Evolutionary conservation across 2,113 vertebrate species (phyloP).

Genomic region (Dolichotis patagonum): DNA sequence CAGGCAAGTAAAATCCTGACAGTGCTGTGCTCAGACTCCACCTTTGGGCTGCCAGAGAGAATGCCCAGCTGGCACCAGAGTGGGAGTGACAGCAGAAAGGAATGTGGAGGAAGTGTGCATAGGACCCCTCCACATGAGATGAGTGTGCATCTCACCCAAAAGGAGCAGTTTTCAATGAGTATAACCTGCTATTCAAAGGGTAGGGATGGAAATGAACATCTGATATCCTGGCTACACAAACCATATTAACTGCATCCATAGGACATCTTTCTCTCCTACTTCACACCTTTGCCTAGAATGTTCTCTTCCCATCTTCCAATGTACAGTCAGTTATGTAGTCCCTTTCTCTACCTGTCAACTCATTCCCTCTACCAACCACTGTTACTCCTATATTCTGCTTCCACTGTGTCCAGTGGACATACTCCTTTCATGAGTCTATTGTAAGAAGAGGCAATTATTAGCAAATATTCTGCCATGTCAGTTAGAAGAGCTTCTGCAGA

Average conservation of each 20-base stretch:
- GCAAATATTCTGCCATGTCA: neutral
- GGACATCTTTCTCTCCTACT: neutral
- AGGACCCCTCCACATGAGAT: neutral
- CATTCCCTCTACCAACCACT: neutral
- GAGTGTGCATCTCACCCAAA: neutral
- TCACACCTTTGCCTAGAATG: neutral
- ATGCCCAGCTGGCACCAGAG: neutral
- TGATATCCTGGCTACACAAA: neutral
- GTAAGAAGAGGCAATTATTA: neutral
- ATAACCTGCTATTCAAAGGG: neutral
- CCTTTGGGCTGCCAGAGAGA: neutral
- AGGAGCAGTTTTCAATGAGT: neutral
- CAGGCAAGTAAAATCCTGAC: neutral
- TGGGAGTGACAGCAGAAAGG: neutral
- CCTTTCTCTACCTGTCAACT: neutral
- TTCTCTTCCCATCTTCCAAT: neutral
- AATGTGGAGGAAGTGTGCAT: neutral
- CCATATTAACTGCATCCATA: neutral
- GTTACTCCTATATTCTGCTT: neutral
- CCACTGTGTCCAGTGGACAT: neutral
- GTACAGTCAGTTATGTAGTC: accelerated
- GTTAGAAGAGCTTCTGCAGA: neutral
- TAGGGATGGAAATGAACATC: neutral
- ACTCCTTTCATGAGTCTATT: neutral
- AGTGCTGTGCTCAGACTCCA: neutral